Conservation (phyloP, 2,888 invertebrate genomes). For the Artemia sinica region DNA sequence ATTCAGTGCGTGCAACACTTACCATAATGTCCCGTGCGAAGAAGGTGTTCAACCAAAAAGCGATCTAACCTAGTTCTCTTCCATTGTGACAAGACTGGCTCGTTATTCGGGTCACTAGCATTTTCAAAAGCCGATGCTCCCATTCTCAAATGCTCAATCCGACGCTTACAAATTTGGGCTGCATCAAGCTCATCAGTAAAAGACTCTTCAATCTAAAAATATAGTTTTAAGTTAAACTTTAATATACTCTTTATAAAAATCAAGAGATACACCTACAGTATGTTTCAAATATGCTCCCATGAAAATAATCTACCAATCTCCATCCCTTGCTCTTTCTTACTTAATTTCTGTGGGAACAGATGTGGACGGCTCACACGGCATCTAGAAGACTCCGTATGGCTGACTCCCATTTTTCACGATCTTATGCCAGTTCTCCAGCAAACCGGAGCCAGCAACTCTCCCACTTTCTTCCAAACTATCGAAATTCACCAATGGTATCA, state of each 20-base stretch:
- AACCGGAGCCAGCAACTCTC: no score
- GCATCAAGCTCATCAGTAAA: slow-evolving; percentile 78
- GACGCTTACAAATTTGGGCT: slow-evolving; percentile 72
- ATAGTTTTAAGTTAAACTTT: background rate
- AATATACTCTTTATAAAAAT: background rate
- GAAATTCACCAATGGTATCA: no score
- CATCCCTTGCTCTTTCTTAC: no score
- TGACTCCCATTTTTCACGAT: no score
- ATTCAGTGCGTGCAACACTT: slow-evolving; percentile 43
- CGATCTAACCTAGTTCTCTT: slow-evolving; percentile 71
- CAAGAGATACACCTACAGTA: no score
- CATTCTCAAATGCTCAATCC: slow-evolving; percentile 78
- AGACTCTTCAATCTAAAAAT: slow-evolving; percentile 58
- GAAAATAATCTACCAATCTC: no score
- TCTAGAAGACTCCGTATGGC: no score
- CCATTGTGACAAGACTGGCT: slow-evolving; percentile 50
- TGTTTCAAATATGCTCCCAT: no score
- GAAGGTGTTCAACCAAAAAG: slow-evolving; percentile 88
- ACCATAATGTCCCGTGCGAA: slow-evolving; percentile 85
- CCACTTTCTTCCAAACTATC: no score
- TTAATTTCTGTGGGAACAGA: no score
- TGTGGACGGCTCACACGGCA: no score
- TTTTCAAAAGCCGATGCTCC: slow-evolving; percentile 32
- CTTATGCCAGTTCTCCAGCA: no score
- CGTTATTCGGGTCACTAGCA: slow-evolving; percentile 32